Evolutionary conservation across 2,797 vertebrate genomes (phyloP).

Genomic region (Enteromius fasciolatus): DNA sequence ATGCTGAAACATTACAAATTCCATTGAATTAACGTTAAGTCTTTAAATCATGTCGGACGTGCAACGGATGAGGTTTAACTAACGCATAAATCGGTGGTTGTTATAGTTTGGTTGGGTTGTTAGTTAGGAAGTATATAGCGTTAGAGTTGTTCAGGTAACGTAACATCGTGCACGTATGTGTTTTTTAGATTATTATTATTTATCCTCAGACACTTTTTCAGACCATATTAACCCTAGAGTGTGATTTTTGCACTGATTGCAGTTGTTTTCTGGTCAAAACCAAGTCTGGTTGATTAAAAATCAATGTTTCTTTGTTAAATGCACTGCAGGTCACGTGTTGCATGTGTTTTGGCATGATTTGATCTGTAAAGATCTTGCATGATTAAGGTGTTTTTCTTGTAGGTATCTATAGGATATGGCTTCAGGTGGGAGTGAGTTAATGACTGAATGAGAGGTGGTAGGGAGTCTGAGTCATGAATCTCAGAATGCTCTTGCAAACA

Average conservation of each 20-base stretch:
- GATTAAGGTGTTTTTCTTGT: neutral
- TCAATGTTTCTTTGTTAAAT: neutral
- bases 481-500: slow-evolving; percentile 47
- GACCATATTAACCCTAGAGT: neutral
- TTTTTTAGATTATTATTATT: neutral
- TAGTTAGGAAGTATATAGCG: neutral
- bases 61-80: neutral
- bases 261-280: neutral
- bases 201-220: neutral
- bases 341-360: neutral
- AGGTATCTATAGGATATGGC: neutral
- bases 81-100: neutral
- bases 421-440: slow-evolving; percentile 12
- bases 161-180: neutral
- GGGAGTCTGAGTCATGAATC: slow-evolving; percentile 38
- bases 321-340: neutral
- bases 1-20: neutral
- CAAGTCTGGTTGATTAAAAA: neutral
- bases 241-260: neutral
- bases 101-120: neutral
- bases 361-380: neutral
- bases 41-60: neutral
- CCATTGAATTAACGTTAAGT: neutral
- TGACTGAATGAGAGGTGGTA: neutral
- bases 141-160: neutral